These are phyloP conservation scores for Podilymbus podiceps DNA, from an alignment of 2,113 vertebrate genomes.

Conservation along the genomic window DNA sequence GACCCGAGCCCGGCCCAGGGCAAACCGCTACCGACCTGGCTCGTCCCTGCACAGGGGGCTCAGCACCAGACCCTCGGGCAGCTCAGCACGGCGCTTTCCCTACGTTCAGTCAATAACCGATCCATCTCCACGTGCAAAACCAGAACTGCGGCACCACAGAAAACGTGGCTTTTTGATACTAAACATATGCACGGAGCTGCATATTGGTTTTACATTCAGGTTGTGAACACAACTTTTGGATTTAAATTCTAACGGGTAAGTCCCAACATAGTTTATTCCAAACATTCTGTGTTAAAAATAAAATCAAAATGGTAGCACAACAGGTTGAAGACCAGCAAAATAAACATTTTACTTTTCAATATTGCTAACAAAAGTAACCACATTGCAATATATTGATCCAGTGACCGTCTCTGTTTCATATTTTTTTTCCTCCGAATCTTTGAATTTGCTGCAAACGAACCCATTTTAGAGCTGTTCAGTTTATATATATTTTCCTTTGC, in stretches of 20 bases:
- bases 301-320: not conserved
- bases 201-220: rapidly evolving
- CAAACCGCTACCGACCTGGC: not conserved
- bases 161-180: rapidly evolving
- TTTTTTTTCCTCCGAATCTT: not conserved
- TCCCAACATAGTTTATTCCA: rapidly evolving
- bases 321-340: not conserved
- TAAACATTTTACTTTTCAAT: not conserved
- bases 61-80: not conserved
- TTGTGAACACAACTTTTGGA: not conserved
- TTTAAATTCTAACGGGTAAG: not conserved
- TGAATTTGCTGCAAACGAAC: not conserved
- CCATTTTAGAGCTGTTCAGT: not conserved
- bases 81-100: not conserved
- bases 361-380: not conserved
- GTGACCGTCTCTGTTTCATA: not conserved
- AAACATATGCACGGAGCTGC: rapidly evolving
- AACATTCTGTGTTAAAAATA: too few species aligned
- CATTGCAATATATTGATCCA: rapidly evolving
- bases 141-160: rapidly evolving
- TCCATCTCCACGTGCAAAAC: not conserved
- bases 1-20: not conserved
- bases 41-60: not conserved
- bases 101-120: rapidly evolving
- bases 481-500: not conserved